These are phyloP conservation scores for Aptenodytes patagonicus DNA, from an alignment of 2,113 vertebrate genomes.

Conservation along the genomic window DNA sequence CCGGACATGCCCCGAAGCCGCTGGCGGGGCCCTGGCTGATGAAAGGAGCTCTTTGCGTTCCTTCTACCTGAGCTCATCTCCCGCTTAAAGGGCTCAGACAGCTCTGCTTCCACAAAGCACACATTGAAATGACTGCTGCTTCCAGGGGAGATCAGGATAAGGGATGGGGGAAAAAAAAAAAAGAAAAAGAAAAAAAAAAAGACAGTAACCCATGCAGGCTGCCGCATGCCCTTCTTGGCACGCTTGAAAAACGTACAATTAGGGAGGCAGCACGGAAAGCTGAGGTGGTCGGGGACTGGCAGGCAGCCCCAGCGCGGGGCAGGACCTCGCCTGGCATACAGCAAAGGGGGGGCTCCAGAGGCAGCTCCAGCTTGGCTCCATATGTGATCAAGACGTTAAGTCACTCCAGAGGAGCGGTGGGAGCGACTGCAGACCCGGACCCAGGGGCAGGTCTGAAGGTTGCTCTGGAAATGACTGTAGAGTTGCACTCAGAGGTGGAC, in stretches of 20 bases:
- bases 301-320: neutral
- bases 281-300: neutral
- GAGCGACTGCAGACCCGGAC: fast-evolving
- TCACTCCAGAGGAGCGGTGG: fast-evolving
- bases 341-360: neutral
- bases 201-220: neutral
- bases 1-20: conserved; percentile 39
- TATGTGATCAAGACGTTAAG: neutral
- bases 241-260: neutral
- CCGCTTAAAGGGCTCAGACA: conserved; percentile 31
- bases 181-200: too few species aligned
- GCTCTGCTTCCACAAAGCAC: conserved; percentile 43
- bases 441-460: neutral
- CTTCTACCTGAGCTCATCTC: conserved; percentile 52
- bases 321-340: neutral
- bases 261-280: neutral
- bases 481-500: neutral
- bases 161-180: neutral
- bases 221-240: neutral
- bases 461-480: neutral
- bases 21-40: conserved; percentile 51
- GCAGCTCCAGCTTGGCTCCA: neutral
- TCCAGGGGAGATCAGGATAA: neutral
- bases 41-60: conserved; percentile 56
- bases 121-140: conserved; percentile 17